Evolutionary conservation across 2,797 vertebrate genomes (phyloP).

Genomic region (Gorsachius magnificus): DNA sequence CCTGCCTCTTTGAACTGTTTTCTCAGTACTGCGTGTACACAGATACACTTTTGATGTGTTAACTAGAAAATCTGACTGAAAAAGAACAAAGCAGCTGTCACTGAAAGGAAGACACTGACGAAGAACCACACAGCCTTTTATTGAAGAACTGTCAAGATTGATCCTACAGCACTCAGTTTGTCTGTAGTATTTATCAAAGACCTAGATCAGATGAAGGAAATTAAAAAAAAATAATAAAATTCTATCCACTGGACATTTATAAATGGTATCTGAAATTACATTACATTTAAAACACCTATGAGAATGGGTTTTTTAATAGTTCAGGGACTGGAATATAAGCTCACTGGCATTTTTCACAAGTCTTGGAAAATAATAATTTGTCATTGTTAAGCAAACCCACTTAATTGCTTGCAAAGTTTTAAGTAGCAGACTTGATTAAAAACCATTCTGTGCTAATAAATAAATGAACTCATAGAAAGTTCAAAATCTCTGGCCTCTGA

Average conservation of each 20-base stretch:
- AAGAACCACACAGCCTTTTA: conserved; percentile 88
- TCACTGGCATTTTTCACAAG: conserved; percentile 14
- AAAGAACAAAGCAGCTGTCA: conserved; percentile 94
- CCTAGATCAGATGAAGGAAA: conserved; percentile 82
- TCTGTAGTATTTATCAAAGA: conserved; percentile 84
- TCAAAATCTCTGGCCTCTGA: neutral
- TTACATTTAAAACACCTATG: conserved; percentile 71
- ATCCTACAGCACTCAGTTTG: conserved; percentile 77
- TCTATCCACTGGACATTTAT: conserved; percentile 74
- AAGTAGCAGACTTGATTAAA: neutral
- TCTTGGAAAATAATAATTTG: conserved; percentile 28
- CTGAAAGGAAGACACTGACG: conserved; percentile 86
- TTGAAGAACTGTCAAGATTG: conserved; percentile 90
- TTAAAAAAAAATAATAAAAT: conserved; percentile 75
- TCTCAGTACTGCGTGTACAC: conserved; percentile 79
- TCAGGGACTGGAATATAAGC: neutral
- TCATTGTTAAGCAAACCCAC: conserved; percentile 8
- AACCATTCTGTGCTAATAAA: neutral
- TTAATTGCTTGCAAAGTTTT: conserved; percentile 27
- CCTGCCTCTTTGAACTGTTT: conserved; percentile 84
- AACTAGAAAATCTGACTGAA: conserved; percentile 91
- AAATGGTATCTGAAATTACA: conserved; percentile 72
- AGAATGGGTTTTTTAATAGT: conserved; percentile 39
- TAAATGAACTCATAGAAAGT: neutral
- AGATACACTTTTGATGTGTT: conserved; percentile 92